Evolutionary conservation across 1,140 invertebrate genomes (phyloP).

Genomic region (Leptestheria dahalacensis): DNA sequence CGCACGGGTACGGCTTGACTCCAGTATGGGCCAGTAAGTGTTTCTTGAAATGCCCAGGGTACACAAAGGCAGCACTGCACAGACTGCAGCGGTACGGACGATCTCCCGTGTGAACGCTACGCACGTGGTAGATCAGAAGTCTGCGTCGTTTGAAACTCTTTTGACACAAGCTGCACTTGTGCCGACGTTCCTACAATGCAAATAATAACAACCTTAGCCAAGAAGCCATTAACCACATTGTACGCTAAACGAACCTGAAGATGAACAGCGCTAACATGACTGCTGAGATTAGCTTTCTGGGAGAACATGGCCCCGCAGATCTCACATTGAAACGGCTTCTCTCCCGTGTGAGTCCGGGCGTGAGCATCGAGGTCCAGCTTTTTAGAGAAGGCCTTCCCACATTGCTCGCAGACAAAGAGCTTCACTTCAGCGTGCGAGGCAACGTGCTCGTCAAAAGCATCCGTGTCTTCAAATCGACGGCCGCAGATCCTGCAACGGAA

Average conservation of each 20-base stretch:
- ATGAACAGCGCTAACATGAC: constrained; percentile 14
- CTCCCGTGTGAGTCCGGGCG: constrained; percentile 16
- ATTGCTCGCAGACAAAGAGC: constrained; percentile 9
- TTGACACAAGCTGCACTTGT: constrained; percentile 33
- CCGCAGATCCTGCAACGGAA: constrained; percentile 7
- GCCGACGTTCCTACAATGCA: not conserved
- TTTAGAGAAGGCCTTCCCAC: constrained; percentile 9
- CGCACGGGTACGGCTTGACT: constrained; percentile 59
- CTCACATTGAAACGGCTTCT: constrained; percentile 17
- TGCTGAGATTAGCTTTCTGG: constrained; percentile 9
- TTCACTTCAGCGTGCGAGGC: not conserved
- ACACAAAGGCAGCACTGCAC: constrained; percentile 61
- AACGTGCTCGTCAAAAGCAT: not conserved
- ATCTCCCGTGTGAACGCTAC: constrained; percentile 62
- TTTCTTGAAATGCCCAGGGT: constrained; percentile 69
- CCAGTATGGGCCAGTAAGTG: constrained; percentile 62
- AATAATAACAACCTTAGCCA: not conserved
- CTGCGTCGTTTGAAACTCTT: constrained; percentile 56
- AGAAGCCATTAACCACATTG: too few species aligned
- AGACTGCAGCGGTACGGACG: constrained; percentile 53
- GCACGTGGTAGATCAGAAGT: constrained; percentile 62
- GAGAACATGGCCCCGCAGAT: constrained; percentile 14
- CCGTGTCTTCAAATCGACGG: not conserved
- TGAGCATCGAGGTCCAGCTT: constrained; percentile 5
- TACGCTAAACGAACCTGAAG: constrained; percentile 8